Conservation (phyloP, 2,888 invertebrate species). For the Ectemnius cavifrons region DNA sequence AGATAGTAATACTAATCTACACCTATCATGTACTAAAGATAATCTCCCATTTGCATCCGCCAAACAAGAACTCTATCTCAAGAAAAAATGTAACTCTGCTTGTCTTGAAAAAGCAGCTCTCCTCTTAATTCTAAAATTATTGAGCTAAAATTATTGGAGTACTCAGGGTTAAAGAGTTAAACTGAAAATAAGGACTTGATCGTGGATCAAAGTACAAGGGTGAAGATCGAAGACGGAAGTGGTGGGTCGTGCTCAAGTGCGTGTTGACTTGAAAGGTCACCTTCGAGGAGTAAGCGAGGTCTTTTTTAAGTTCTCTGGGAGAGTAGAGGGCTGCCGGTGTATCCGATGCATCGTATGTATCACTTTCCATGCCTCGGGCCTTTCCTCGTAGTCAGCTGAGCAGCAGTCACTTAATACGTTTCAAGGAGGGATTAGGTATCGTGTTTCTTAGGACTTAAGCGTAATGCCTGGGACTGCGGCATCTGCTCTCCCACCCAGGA, state of each 20-base stretch:
- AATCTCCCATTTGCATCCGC: no score
- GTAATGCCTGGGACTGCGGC: constrained; percentile 55
- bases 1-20: no score
- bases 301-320: background rate
- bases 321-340: constrained; percentile 12
- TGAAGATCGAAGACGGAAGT: background rate
- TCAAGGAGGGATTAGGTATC: constrained; percentile 72
- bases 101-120: no score
- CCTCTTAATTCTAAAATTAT: no score
- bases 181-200: no score
- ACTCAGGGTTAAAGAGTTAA: no score
- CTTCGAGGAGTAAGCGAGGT: constrained; percentile 10
- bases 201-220: no score
- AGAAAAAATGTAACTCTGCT: no score
- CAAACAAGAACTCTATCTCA: no score
- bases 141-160: no score
- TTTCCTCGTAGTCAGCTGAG: constrained; percentile 25
- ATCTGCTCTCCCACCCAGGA: constrained; percentile 49
- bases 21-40: no score
- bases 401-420: constrained; percentile 73
- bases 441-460: constrained; percentile 68
- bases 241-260: background rate
- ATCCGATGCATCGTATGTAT: constrained; percentile 26
- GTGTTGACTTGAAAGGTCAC: background rate
- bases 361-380: constrained; percentile 37